Evolutionary conservation across 2,888 invertebrate species (phyloP).

Genomic region (Marasmarcha lunaedactyla): DNA sequence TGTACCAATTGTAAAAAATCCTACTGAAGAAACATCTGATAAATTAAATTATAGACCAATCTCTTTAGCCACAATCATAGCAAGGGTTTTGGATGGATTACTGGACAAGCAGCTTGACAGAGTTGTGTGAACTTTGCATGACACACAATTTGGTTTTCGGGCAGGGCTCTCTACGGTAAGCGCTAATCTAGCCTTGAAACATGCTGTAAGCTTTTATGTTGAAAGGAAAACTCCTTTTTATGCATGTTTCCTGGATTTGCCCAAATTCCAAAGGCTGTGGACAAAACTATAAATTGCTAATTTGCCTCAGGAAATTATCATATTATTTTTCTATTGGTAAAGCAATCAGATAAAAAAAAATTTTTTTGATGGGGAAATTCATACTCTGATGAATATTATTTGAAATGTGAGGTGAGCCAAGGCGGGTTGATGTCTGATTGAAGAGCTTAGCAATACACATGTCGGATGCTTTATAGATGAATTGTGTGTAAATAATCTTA

Average conservation of each 20-base stretch:
- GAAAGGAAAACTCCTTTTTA: constrained; percentile 1
- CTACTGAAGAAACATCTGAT: constrained; percentile 5
- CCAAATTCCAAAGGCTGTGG: constrained; percentile 3
- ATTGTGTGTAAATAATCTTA: not conserved
- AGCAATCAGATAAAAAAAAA: not conserved
- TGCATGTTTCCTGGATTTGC: not conserved
- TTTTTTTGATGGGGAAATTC: not conserved
- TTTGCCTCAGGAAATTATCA: not conserved
- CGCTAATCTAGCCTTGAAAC: not conserved
- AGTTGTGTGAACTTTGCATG: not conserved
- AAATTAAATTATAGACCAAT: constrained; percentile 7
- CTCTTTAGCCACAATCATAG: constrained; percentile 2
- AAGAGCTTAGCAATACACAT: constrained; percentile 6
- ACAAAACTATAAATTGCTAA: constrained; percentile 1
- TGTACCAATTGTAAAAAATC: constrained; percentile 2
- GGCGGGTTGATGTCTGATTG: constrained; percentile 12
- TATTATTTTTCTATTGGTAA: not conserved
- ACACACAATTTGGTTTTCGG: constrained; percentile 10
- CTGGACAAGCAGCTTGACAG: constrained; percentile 7
- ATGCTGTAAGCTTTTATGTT: not conserved
- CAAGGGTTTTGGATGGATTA: constrained; percentile 10
- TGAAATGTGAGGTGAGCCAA: constrained; percentile 9
- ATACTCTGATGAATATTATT: not conserved
- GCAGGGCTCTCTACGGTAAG: not conserved
- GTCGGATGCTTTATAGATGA: constrained; percentile 7